Conservation (phyloP, 1,140 invertebrate genomes). For the Zaprionus lachaisei region DNA sequence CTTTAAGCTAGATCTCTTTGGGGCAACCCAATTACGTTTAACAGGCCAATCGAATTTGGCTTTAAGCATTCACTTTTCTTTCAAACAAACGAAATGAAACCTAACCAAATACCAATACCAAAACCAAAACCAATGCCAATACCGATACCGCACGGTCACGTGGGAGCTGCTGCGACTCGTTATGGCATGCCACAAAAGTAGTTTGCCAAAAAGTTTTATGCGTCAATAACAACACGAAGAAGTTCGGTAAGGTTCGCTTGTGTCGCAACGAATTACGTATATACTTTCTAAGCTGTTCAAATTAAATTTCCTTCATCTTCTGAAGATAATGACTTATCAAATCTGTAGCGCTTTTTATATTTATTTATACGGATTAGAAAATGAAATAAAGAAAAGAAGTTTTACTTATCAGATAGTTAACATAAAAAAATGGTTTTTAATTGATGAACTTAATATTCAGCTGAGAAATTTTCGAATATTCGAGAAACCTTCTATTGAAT, state of each 20-base stretch:
- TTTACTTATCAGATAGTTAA: too few species aligned
- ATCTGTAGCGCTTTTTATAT: too few species aligned
- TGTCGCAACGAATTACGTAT: neutral
- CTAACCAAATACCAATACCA: conserved; percentile 1
- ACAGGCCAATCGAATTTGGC: conserved; percentile 36
- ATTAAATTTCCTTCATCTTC: neutral
- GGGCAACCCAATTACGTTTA: conserved; percentile 23
- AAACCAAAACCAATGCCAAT: neutral
- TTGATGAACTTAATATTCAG: too few species aligned
- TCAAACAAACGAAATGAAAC: neutral
- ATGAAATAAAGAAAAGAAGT: too few species aligned
- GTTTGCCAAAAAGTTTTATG: conserved; percentile 48
- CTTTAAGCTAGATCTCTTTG: conserved; percentile 17
- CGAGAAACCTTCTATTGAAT: too few species aligned
- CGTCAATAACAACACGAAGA: conserved; percentile 42
- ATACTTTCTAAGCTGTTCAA: conserved; percentile 3
- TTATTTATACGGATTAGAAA: too few species aligned
- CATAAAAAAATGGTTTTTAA: too few species aligned
- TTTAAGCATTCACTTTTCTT: conserved; percentile 3
- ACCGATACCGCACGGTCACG: conserved; percentile 10
- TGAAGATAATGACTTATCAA: too few species aligned
- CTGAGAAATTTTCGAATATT: too few species aligned
- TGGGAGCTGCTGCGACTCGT: conserved; percentile 37
- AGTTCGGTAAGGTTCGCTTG: neutral
- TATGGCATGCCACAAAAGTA: conserved; percentile 34